Evolutionary conservation across 1,140 invertebrate genomes (phyloP), one percentile per base, ranked within the genome.

Genomic region (Aphis gossypii): DNA sequence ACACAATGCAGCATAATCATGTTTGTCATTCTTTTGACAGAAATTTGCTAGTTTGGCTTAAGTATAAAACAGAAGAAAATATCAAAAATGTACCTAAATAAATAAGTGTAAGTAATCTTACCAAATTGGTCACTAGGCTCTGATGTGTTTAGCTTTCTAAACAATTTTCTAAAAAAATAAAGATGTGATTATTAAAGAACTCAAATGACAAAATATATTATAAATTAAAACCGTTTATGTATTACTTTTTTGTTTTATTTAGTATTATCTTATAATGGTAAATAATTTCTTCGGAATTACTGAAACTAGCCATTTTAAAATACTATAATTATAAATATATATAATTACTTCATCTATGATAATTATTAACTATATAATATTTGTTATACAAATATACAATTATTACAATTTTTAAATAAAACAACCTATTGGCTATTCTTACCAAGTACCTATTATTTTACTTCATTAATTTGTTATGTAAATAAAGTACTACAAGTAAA

Each of bases 231-330:
- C 11, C 21, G 1, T 83, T 83, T 25, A 14, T 35, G 9, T 92
- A n/a, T 93, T 84, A 93, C 92, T 93, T 93, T 86, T 93, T 93
- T 84, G 92, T 93, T 93, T 93, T 93, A 86, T 93, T 93, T 44
- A 93, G 35, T 84, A 93, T 93, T 21, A 84, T 86, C 23, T 93
- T 93, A 51, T 93, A 93, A 83, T 93, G 82, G 11, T 76, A 38
- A 86, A 93, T 93, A 18, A 93, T 84, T 56, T 93, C 92, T 93
- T 93, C 92, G 9, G 92, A 82, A n/a, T 93, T 93, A 86, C 54
- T 93, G 14, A 86, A 54, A 44, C 25, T 56, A 18, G 92, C n/a
- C 92, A 93, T 93, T 41, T 90, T 88, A 54, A 2, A 25, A 88
- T 38, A 54, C 11, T 14, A 46, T 20, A 48, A 46, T n/a, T 87